Base-by-base conservation (phyloP, 2,797 vertebrate genomes). In the Todus mexicanus region DNA sequence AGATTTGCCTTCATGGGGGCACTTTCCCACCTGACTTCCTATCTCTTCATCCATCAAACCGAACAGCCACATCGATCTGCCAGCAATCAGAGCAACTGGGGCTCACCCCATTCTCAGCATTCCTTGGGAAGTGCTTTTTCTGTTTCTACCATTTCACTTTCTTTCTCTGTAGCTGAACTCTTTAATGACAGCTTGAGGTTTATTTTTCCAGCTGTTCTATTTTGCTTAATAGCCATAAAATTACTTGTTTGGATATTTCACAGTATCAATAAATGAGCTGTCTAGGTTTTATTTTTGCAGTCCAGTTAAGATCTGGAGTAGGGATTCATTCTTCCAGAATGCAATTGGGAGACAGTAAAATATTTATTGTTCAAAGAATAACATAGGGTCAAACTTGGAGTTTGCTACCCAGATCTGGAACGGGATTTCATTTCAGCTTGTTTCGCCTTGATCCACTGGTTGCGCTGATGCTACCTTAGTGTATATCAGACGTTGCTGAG, bases 141-240 rank as follows among this genome's bases (percentile, higher is more conserved):
- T 83, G 15, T 77, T 94, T 89, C 89, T 80, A 27, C 69, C 63
- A 80, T 84, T 92, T 93, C 79, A 60, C 60, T 31, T 78, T 84
- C 82, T 83, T 60, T 78, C 53, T 84, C 69, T 78, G 37, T 72
- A 86, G 84, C 87, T 87, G 69, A 95, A 73, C 76, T 93, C 63
- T 91, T n/a, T 70, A 86, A n/a, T 66, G 87, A 81, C 94, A 93
- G 84, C 63, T 89, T 45, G 63, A 91, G 51, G 76, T 92, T 95
- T 96, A 89, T 96, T 96, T 93, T 95, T 94, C 95, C 96, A 96
- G 94, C 92, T 95, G 93, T 93, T 96, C 20, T 66, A 38, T 95
- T 95, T 95, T 95, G 63, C 87, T 91, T 95, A 89, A 91, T 91
- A 70, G 93, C 91, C 95, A 84, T 93, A 83, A 95, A 96, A 93